Base-by-base conservation (phyloP, 2,888 invertebrate species). In the Drosophila emarginata region DNA sequence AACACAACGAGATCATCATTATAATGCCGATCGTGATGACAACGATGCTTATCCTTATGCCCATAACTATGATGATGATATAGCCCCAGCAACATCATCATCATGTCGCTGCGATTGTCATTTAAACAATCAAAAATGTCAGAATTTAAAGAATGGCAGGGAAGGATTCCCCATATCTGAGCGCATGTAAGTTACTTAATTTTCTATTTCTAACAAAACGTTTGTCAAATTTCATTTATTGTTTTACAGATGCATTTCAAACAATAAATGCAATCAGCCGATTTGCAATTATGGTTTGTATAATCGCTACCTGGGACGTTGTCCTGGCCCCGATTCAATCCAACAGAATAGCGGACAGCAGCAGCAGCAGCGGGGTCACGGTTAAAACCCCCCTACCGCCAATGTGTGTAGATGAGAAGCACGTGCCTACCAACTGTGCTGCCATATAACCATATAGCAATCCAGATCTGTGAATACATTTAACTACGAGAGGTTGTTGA, bases 21-120 rank as follows among this genome's bases (percentile, higher is more conserved):
- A 1, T 9, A 9, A 45, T 4, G 45, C 2, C 9, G 18, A 45
- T 21, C 21, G 4, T 21, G 4, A 21, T 45, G 4, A 18, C 4
- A 37, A 37, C 4, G 4, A 37, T 37, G 37, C n/a, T 32, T 7
- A 28, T 28, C 28, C 28, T 6, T 28, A 9, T 32, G 7, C 9
- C 9, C 9, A 32, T 7, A 32, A 32, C 11, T 9, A 32, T 32
- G 2, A 7, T 91, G 14, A 2, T 18, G 12, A 14, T 12, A 23
- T 26, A n/a, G 23, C 12, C 9, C 15, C 69, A 63, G 21, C 68
- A 65, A 23, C 76, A 69, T n/a, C 50, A 51, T 23, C 59, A 5
- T 52, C 92, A 11, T 95, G 95, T 87, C 92, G 93, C 52, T 95
- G 95, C 88, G 94, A 94, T 78, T 95, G 95, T 81, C 93, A 93